Percentiles rank a stretch among this genome's conserved stretches.
These are phyloP conservation scores for Dromius quadrimaculatus DNA, from an alignment of 2,888 invertebrate genomes.

Conservation along the genomic window DNA sequence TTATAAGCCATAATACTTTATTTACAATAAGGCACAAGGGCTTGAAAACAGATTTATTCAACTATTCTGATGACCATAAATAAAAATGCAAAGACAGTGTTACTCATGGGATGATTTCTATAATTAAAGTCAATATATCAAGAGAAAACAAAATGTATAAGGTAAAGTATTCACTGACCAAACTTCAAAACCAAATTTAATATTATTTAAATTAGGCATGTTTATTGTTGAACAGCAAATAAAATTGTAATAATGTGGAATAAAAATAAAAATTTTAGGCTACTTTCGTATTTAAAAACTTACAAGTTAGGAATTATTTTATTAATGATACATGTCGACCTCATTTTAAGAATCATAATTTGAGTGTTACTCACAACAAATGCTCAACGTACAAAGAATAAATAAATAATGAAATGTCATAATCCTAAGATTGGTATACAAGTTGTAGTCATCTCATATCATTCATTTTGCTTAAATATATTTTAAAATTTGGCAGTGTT, in stretches of 20 bases:
- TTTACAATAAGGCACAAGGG: conserved; percentile 40
- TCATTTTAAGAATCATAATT: too few relatives aligned
- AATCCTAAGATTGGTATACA: too few relatives aligned
- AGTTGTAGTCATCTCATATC: too few relatives aligned
- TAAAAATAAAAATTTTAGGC: background rate
- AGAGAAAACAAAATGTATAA: conserved; percentile 9
- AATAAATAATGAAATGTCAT: too few relatives aligned
- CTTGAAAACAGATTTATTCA: conserved; percentile 20
- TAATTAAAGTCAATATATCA: conserved; percentile 29
- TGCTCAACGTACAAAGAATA: too few relatives aligned
- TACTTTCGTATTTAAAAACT: background rate
- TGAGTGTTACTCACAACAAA: too few relatives aligned
- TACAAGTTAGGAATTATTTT: background rate
- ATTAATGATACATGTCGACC: too few relatives aligned
- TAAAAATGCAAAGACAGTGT: conserved; percentile 44
- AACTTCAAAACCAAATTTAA: conserved; percentile 40
- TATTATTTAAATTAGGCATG: conserved; percentile 37
- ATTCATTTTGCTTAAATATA: too few relatives aligned
- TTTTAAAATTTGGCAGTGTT: too few relatives aligned
- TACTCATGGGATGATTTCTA: conserved; percentile 32
- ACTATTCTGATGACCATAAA: conserved; percentile 39
- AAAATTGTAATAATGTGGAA: background rate
- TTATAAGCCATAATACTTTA: conserved; percentile 16
- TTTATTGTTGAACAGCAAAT: conserved; percentile 3
- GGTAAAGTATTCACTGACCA: conserved; percentile 2